These are phyloP conservation scores for Platyscelio sp. DNA, from an alignment of 2,888 invertebrate genomes.

Conservation along the genomic window DNA sequence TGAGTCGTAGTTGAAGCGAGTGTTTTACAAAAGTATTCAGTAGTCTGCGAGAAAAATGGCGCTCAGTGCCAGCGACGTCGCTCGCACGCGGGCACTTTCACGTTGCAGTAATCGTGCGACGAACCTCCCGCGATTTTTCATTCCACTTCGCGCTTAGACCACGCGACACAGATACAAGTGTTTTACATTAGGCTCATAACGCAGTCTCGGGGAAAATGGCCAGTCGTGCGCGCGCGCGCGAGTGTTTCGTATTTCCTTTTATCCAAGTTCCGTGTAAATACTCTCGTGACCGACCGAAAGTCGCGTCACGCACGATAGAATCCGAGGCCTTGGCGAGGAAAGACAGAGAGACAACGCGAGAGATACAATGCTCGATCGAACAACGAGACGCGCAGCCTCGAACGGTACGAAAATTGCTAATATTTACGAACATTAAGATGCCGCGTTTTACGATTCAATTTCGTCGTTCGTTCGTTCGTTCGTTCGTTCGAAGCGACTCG, in stretches of 20 bases:
- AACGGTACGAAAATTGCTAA: slow-evolving; percentile 39
- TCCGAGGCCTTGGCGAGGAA: slow-evolving; percentile 45
- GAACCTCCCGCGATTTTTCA: slow-evolving; percentile 45
- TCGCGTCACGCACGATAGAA: slow-evolving; percentile 56
- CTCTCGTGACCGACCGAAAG: slow-evolving; percentile 59
- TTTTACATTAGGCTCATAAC: slow-evolving; percentile 59
- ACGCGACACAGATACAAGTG: slow-evolving; percentile 55
- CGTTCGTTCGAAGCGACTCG: too few relatives aligned
- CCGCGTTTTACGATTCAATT: background rate
- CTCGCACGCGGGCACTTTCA: slow-evolving; percentile 28
- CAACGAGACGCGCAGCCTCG: slow-evolving; percentile 33
- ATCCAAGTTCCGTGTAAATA: slow-evolving; percentile 57
- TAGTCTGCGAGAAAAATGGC: too few relatives aligned
- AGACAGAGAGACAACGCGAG: slow-evolving; percentile 30
- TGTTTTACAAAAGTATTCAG: too few relatives aligned
- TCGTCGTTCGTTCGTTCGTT: background rate
- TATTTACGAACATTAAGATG: background rate
- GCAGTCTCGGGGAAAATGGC: slow-evolving; percentile 59
- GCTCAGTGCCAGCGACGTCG: background rate
- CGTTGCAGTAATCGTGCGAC: slow-evolving; percentile 34
- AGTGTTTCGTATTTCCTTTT: slow-evolving; percentile 58
- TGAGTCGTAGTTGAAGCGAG: too few relatives aligned
- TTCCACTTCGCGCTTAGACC: slow-evolving; percentile 47
- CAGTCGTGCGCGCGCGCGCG: slow-evolving; percentile 41
- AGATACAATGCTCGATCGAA: slow-evolving; percentile 36